Percentiles rank a stretch among this genome's conserved stretches.
Evolutionary conservation across 2,113 vertebrate species (phyloP).

Genomic region (Triplophysa dalaica): DNA sequence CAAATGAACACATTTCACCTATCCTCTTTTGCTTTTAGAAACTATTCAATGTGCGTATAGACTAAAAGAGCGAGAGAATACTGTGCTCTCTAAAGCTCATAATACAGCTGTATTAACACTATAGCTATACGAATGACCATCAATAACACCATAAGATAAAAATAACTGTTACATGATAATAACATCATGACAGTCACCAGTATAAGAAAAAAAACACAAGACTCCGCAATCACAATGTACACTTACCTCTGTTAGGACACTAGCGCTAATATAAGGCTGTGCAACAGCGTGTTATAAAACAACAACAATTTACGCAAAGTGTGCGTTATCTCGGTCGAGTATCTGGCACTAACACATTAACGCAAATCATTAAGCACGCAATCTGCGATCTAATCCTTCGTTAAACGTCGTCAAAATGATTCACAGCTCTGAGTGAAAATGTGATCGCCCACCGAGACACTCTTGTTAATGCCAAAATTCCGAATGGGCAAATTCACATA

Average conservation of each 20-base stretch:
- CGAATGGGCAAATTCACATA: constrained; percentile 56
- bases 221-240: neutral
- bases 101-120: too few species aligned
- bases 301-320: neutral
- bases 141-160: neutral
- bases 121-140: neutral
- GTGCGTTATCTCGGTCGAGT: neutral
- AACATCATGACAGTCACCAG: neutral
- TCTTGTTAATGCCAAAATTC: neutral
- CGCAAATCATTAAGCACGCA: constrained; percentile 2
- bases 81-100: too few species aligned
- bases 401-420: neutral
- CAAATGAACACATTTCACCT: neutral
- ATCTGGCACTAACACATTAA: constrained; percentile 17
- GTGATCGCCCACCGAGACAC: neutral
- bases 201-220: neutral
- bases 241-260: too few species aligned
- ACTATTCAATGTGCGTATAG: too few species aligned
- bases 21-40: neutral
- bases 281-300: neutral
- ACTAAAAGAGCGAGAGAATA: too few species aligned
- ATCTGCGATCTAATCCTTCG: neutral
- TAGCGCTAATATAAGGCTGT: neutral
- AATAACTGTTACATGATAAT: neutral
- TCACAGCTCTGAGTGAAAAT: neutral